Base-by-base conservation (phyloP, 23 tunicate species). In the Styela clava region DNA sequence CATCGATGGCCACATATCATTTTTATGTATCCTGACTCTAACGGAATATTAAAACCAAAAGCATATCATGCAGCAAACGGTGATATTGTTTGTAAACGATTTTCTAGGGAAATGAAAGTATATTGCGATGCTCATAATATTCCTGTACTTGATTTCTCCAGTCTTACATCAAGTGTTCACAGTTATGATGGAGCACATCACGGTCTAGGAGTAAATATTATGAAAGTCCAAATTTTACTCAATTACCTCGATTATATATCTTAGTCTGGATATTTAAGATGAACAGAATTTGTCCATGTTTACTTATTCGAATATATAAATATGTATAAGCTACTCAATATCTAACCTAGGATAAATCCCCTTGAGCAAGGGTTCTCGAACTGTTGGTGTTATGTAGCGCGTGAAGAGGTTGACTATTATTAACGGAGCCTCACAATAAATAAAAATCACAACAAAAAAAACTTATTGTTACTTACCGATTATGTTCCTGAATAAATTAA, bases 151-250 rank as follows among this genome's bases (percentile, higher is more conserved):
- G 87, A 88, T 63, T 84, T 88, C 71, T 67, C 77, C 5, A 64
- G 51, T 44, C 56, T 88, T 16, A 78, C 88, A 3, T 69, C 74
- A 44, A 24, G 34, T 31, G 85, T 84, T 30, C 78, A 79, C 44
- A 88, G 94, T 37, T 84, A 78, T 56, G 94, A 88, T 78, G 94
- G 94, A 73, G 79, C 94, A 16, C 94, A 88, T 79, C 82, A 83
- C 74, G 94, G 94, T 2, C 32, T 69, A 5, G 94, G 85, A n/a
- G 94, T 88, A 9, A 88, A 88, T 52, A 62, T 84, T 32, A 88
- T 88, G 85, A 88, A 88, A 84, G 82, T 32, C 33, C 94, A 83
- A 52, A 35, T 88, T 22, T 28, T 83, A 37, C 74, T 88, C 30
- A 88, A 88, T 73, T 84, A 88, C 69, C 30, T 88, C 19, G 86